These are phyloP conservation scores for Steatornis caripensis DNA, from an alignment of 2,113 vertebrate genomes.

Conservation along the genomic window DNA sequence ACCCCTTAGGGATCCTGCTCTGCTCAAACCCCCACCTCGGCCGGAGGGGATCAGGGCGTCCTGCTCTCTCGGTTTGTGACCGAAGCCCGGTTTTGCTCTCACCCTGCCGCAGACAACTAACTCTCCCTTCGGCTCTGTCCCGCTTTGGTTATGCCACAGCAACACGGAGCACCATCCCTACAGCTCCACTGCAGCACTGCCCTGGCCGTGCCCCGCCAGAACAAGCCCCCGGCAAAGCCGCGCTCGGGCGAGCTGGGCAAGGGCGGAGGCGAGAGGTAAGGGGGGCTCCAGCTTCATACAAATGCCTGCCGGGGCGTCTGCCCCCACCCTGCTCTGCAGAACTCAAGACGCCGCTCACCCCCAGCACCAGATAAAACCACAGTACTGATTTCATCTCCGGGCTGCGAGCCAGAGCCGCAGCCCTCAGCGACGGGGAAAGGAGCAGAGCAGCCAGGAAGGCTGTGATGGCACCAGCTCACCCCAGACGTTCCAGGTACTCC, in stretches of 20 bases:
- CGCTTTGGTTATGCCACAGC: not conserved
- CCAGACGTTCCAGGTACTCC: not conserved
- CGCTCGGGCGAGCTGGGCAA: not conserved
- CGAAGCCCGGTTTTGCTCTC: not conserved
- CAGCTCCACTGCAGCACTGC: too few relatives aligned
- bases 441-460: not conserved
- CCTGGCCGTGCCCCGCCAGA: not conserved
- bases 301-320: accelerated
- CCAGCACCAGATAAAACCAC: not conserved
- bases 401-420: not conserved
- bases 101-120: accelerated
- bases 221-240: not conserved
- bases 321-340: accelerated
- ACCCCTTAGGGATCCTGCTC: not conserved
- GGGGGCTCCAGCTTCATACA: not conserved
- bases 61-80: not conserved
- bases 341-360: not conserved
- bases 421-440: accelerated
- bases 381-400: not conserved
- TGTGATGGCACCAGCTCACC: not conserved
- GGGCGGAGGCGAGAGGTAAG: accelerated
- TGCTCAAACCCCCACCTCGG: accelerated
- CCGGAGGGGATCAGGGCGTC: accelerated
- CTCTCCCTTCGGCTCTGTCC: not conserved
- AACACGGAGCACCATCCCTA: accelerated